Conservation (phyloP, 1,140 invertebrate genomes). For the Mycetomoellerius zeteki region DNA sequence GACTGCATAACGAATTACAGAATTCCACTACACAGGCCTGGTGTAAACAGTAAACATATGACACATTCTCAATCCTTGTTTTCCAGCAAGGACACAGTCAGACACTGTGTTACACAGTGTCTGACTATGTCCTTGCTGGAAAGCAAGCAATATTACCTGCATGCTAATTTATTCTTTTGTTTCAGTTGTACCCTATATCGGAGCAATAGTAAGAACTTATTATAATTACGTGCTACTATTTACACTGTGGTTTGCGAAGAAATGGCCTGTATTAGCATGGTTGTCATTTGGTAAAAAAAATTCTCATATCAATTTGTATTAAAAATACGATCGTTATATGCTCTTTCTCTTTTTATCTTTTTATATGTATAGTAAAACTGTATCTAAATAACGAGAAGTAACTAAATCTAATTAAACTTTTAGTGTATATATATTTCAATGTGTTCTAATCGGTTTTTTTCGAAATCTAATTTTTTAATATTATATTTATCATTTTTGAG, state of each 20-base stretch:
- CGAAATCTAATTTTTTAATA: not conserved
- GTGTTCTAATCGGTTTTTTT: not conserved
- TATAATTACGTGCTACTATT: not conserved
- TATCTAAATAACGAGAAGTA: too few relatives aligned
- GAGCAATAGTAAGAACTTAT: conserved; percentile 18
- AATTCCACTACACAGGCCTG: too few relatives aligned
- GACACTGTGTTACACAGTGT: too few relatives aligned
- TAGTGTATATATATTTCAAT: not conserved
- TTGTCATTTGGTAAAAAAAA: conserved; percentile 3
- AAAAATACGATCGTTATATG: not conserved
- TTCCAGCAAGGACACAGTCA: too few relatives aligned
- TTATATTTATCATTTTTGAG: not conserved
- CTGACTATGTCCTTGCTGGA: too few relatives aligned
- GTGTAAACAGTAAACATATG: too few relatives aligned
- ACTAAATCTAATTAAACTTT: not conserved
- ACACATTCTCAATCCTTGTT: too few relatives aligned
- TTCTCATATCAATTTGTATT: not conserved
- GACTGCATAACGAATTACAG: too few relatives aligned
- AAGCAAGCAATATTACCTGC: too few relatives aligned
- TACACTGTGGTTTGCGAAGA: not conserved
- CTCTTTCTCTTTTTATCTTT: not conserved
- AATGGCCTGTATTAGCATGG: conserved; percentile 17
- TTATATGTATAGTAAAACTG: not conserved
- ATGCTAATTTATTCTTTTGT: not conserved
- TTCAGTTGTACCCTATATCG: conserved; percentile 30